Percentiles rank a stretch among this genome's conserved stretches.
Evolutionary conservation across 2,888 invertebrate genomes (phyloP).

Genomic region (Boloria selene): DNA sequence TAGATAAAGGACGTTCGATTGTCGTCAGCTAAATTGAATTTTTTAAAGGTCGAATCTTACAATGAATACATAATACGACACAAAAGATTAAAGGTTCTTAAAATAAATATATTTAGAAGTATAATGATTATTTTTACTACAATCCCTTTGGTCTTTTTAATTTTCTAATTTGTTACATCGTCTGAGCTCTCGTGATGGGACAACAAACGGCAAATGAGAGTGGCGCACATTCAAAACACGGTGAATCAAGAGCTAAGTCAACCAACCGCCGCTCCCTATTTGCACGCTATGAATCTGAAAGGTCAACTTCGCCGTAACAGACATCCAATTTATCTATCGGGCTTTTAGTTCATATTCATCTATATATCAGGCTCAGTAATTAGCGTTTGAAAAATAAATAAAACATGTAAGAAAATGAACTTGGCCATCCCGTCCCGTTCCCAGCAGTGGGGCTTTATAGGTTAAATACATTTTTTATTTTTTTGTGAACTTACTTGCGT

Average conservation of each 20-base stretch:
- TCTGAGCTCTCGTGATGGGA: conserved; percentile 34
- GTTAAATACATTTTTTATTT: no score
- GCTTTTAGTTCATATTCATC: conserved; percentile 26
- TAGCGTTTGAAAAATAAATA: not conserved
- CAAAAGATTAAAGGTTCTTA: conserved; percentile 41
- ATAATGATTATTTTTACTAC: no score
- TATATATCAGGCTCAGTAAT: not conserved
- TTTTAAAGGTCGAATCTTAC: conserved; percentile 68
- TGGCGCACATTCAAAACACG: conserved; percentile 65
- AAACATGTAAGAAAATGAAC: no score
- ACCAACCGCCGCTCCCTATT: conserved; percentile 64
- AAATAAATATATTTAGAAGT: conserved; percentile 44
- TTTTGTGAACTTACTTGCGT: no score
- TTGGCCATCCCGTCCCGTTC: no score
- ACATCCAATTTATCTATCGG: conserved; percentile 35
- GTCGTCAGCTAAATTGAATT: conserved; percentile 79
- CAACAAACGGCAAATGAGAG: conserved; percentile 47
- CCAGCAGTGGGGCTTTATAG: no score
- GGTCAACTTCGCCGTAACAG: conserved; percentile 48
- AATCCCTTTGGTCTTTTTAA: conserved; percentile 10
- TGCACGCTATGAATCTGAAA: conserved; percentile 64
- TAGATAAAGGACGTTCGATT: conserved; percentile 77
- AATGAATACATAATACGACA: conserved; percentile 62
- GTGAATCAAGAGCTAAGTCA: conserved; percentile 75
- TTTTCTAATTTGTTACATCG: conserved; percentile 37